A percentile compares a stretch with the other conserved stretches of the same genome.
phyloP scores from a whole-genome alignment of 2,797 vertebrate species.

The Phoxinus dragarum region DNA sequence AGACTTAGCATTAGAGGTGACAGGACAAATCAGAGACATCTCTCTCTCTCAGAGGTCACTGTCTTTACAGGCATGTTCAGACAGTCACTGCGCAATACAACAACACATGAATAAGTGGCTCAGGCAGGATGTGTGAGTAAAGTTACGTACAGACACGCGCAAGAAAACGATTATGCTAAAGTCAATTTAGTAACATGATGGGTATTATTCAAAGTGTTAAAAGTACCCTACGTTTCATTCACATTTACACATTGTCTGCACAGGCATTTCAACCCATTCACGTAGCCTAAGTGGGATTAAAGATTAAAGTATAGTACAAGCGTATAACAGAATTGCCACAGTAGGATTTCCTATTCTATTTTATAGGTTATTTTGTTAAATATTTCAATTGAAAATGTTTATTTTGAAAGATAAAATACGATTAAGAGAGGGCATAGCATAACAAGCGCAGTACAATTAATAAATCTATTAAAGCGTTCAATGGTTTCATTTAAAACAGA shows the following conservation, averaged over 20 bases:
- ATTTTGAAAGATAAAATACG: neutral
- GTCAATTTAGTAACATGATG: neutral
- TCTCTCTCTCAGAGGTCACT: slow-evolving; percentile 10
- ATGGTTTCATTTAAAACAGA: neutral
- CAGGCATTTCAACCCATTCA: neutral
- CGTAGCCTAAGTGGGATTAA: neutral
- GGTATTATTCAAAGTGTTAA: neutral
- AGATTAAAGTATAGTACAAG: neutral
- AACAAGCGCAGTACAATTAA: neutral
- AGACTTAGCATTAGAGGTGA: slow-evolving; percentile 30
- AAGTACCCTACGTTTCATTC: neutral
- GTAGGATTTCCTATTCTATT: neutral
- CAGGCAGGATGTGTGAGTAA: neutral
- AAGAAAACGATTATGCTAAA: neutral
- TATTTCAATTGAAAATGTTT: too few relatives aligned
- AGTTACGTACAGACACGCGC: neutral
- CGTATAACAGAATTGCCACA: neutral
- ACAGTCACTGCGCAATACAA: slow-evolving; percentile 2
- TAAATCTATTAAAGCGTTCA: neutral
- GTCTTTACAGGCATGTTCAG: slow-evolving; percentile 16
- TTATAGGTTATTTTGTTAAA: neutral
- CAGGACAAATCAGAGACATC: slow-evolving; percentile 38
- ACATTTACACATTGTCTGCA: neutral
- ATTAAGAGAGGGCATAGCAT: neutral
- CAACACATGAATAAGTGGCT: neutral